Evolutionary conservation across 1,140 invertebrate species (phyloP).

Genomic region (Cataglyphis hispanica): DNA sequence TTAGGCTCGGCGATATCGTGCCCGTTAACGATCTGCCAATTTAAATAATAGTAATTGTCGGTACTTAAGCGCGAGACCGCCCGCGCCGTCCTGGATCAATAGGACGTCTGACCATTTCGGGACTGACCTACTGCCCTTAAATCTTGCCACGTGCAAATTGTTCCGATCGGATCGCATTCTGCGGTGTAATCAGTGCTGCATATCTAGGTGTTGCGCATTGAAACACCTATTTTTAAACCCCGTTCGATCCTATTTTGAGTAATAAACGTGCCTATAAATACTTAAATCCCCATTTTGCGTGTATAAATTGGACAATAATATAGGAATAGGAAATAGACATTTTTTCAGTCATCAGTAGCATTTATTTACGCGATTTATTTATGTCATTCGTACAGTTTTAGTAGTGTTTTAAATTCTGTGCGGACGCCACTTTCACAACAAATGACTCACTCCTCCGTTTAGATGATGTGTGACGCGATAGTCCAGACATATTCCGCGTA

Average conservation of each 20-base stretch:
- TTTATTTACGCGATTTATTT: background rate
- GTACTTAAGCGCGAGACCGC: slow-evolving; percentile 48
- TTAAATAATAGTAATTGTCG: slow-evolving; percentile 42
- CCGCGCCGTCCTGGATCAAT: slow-evolving; percentile 35
- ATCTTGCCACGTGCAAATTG: slow-evolving; percentile 58
- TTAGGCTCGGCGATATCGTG: slow-evolving; percentile 22
- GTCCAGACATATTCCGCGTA: slow-evolving; percentile 36
- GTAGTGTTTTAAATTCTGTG: background rate
- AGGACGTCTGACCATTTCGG: slow-evolving; percentile 72
- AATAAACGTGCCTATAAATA: background rate
- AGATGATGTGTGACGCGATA: slow-evolving; percentile 9
- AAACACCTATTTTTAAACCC: slow-evolving; percentile 9
- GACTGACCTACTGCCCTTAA: slow-evolving; percentile 75
- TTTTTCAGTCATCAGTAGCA: background rate
- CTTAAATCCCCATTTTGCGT: background rate
- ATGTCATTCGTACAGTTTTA: background rate
- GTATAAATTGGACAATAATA: background rate
- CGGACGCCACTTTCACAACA: background rate
- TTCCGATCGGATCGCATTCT: slow-evolving; percentile 55
- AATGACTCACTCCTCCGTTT: slow-evolving; percentile 22
- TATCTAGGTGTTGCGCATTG: slow-evolving; percentile 23
- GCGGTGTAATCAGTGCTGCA: slow-evolving; percentile 33
- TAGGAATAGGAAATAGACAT: background rate
- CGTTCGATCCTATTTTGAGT: slow-evolving; percentile 9
- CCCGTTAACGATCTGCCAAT: slow-evolving; percentile 22